Base-by-base conservation (phyloP, 2,888 invertebrate genomes). In the Deilephila porcellus region DNA sequence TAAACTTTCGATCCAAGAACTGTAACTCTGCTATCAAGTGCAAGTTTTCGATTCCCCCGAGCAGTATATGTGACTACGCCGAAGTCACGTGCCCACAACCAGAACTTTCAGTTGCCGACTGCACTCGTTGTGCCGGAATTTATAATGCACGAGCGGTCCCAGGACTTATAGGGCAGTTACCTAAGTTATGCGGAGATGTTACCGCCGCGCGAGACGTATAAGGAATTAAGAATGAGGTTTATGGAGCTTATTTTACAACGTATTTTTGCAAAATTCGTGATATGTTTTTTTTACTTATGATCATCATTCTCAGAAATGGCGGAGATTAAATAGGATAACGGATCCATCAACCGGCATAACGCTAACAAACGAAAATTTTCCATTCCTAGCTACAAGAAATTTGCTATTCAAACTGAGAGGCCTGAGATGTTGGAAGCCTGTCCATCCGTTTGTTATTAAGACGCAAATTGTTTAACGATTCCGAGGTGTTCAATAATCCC, bases 91-190 rank as follows among this genome's bases (percentile, higher is more conserved):
- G 20, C 45, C 25, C 37, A 1, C 25, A 20, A n/a, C 8, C 64
- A 37, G 45, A 67, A 67, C 67, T 25, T 67, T 67, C 25, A 52
- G 67, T 52, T 52, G 67, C 25, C 6, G 67, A 25, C 56, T 67
- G 52, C 67, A 67, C 45, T 52, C 67, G 52, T 25, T 63, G 19
- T 7, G 56, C 56, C n/a, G 14, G 67, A 67, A 67, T 67, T 67
- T 45, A 25, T 67, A 52, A 67, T 67, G 67, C 67, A 25, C 45
- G 67, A 34, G 34, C 63, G 45, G 25, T 25, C 17, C 14, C 45
- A 45, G 52, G 67, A 52, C 52, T 67, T 67, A 52, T 37, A 14
- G 11, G n/a, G 64, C 52, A 34, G 37, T 37, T 56, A n/a, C 19
- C n/a, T n/a, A 56, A 56, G 56, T 56, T 56, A n/a, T 4, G 56